These are phyloP conservation scores for Terebella lapidaria DNA, from an alignment of 2,888 invertebrate species.

Conservation along the genomic window DNA sequence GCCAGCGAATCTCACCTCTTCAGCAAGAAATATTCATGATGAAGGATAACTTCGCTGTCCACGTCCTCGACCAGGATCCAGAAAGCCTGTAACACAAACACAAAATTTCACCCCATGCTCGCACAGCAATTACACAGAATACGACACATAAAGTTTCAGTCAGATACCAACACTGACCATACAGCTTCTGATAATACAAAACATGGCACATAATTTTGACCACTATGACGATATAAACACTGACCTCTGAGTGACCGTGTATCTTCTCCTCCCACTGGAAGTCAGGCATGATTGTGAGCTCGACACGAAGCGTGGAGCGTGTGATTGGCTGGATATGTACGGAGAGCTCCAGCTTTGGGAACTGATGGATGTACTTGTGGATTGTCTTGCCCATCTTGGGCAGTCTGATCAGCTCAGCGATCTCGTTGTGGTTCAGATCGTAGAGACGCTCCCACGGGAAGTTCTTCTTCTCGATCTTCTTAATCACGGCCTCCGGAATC, in stretches of 20 bases:
- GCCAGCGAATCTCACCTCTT: constrained; percentile 57
- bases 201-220: no score
- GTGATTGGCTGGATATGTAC: constrained; percentile 99
- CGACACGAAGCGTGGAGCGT: constrained; percentile 78
- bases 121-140: neutral
- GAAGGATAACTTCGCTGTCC: constrained; percentile 68
- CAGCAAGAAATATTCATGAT: constrained; percentile 91
- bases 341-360: constrained; percentile 86
- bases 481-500: constrained; percentile 93
- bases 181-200: no score
- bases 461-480: constrained; percentile 93
- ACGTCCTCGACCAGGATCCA: constrained; percentile 64
- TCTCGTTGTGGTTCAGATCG: constrained; percentile 93
- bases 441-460: constrained; percentile 69
- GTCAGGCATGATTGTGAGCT: constrained; percentile 94
- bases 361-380: constrained; percentile 89
- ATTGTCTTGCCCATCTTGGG: constrained; percentile 92
- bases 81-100: constrained; percentile 54
- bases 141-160: no score
- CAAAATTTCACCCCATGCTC: neutral
- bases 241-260: constrained; percentile 61
- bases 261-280: constrained; percentile 99
- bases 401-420: constrained; percentile 86
- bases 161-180: no score
- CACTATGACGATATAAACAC: no score